Percentiles rank a stretch among this genome's conserved stretches.
Evolutionary conservation across 92 coral and sea anemone genomes (phyloP).

Genomic region (Porites cylindrica): DNA sequence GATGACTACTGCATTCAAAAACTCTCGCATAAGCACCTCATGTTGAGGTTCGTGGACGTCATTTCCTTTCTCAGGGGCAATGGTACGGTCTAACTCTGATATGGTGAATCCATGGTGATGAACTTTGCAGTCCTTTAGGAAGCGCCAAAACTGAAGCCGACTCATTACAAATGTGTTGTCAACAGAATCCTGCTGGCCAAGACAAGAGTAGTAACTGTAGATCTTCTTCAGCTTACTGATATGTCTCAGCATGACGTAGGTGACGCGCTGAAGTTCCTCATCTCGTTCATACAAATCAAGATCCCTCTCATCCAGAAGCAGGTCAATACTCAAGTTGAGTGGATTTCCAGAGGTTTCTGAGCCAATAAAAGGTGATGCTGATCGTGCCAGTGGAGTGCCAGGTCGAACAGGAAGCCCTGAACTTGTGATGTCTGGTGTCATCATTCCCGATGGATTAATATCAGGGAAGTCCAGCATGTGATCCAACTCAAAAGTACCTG

Average conservation of each 20-base stretch:
- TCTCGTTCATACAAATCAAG: conserved; percentile 85
- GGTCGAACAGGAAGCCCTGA: conserved; percentile 91
- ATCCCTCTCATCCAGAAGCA: conserved; percentile 83
- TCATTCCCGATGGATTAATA: conserved; percentile 95
- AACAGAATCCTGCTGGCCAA: conserved; percentile 81
- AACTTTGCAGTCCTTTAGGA: conserved; percentile 89
- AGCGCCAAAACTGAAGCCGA: conserved; percentile 93
- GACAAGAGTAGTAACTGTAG: conserved; percentile 87
- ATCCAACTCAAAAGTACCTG: conserved; percentile 94
- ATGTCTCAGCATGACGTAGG: conserved; percentile 85
- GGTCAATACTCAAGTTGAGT: conserved; percentile 81
- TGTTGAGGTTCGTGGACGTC: conserved; percentile 86
- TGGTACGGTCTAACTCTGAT: conserved; percentile 85
- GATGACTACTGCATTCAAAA: conserved; percentile 87
- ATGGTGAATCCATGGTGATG: conserved; percentile 85
- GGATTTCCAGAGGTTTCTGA: conserved; percentile 78
- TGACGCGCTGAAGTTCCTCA: conserved; percentile 80
- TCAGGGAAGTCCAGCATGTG: conserved; percentile 99
- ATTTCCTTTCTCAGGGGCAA: conserved; percentile 56
- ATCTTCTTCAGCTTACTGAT: conserved; percentile 91
- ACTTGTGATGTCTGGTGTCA: conserved; percentile 87
- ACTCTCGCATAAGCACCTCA: conserved; percentile 88
- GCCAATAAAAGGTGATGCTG: conserved; percentile 81
- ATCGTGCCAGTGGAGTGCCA: conserved; percentile 71
- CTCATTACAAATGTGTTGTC: conserved; percentile 98